phyloP scores from a whole-genome alignment of 2,113 vertebrate species.

The Phrynocephalus versicolor region DNA sequence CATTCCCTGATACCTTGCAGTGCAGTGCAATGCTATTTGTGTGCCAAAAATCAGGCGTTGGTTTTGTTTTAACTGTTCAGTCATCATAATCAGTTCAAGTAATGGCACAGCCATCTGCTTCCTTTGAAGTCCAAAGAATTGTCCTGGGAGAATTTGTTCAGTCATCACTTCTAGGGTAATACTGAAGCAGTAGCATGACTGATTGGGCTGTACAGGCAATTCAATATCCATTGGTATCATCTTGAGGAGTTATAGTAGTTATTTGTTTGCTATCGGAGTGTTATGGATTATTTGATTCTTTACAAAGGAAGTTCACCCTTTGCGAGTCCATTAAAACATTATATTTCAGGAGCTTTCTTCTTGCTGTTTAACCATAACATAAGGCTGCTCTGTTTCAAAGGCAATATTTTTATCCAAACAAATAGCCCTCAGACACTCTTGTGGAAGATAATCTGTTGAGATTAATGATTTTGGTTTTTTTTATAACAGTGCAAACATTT shows the following conservation, averaged over 20 bases:
- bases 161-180: constrained; percentile 27
- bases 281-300: constrained; percentile 23
- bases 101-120: neutral
- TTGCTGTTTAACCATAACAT: constrained; percentile 21
- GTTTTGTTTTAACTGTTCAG: constrained; percentile 27
- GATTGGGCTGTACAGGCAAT: constrained; percentile 33
- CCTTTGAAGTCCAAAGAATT: constrained; percentile 31
- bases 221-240: constrained; percentile 8
- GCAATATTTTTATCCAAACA: neutral
- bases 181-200: neutral
- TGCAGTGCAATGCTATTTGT: constrained; percentile 16
- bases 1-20: constrained; percentile 21
- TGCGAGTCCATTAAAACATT: constrained; percentile 35
- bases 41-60: neutral
- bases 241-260: constrained; percentile 19
- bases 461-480: neutral
- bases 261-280: constrained; percentile 27
- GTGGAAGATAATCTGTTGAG: constrained; percentile 18
- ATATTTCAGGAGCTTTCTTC: constrained; percentile 21
- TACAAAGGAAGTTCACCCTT: constrained; percentile 30
- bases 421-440: neutral
- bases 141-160: constrained; percentile 26
- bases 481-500: neutral
- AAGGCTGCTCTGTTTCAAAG: constrained; percentile 21
- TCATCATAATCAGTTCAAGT: neutral